These are phyloP conservation scores for Drosophila sturtevanti DNA, from an alignment of 1,140 invertebrate species.

Conservation along the genomic window DNA sequence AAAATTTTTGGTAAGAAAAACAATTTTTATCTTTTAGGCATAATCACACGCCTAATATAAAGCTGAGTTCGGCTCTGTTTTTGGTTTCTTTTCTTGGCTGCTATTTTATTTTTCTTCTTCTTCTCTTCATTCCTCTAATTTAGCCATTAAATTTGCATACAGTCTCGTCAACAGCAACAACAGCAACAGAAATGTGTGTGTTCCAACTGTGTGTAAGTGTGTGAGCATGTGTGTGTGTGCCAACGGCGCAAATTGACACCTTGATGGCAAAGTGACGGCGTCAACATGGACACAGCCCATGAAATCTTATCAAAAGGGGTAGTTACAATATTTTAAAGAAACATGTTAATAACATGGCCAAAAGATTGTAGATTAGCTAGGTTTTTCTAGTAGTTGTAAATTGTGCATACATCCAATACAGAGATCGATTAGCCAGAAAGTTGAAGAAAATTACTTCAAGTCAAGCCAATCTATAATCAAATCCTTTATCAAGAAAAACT, in stretches of 20 bases:
- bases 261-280: slow-evolving; percentile 47
- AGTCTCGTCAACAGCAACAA: slow-evolving; percentile 25
- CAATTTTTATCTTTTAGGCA: slow-evolving; percentile 49
- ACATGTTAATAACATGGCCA: too few relatives aligned
- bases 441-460: too few relatives aligned
- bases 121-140: slow-evolving; percentile 65
- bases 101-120: slow-evolving; percentile 24
- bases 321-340: neutral
- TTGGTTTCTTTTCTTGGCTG: slow-evolving; percentile 23
- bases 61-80: slow-evolving; percentile 32
- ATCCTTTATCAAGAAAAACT: too few relatives aligned
- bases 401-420: too few relatives aligned
- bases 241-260: slow-evolving; percentile 72
- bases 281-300: slow-evolving; percentile 13
- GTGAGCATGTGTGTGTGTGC: slow-evolving; percentile 42
- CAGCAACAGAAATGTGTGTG: slow-evolving; percentile 33
- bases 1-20: slow-evolving; percentile 18
- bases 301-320: slow-evolving; percentile 1
- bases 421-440: too few relatives aligned
- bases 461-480: too few relatives aligned
- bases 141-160: slow-evolving; percentile 81
- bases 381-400: too few relatives aligned
- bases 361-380: too few relatives aligned
- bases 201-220: slow-evolving; percentile 18
- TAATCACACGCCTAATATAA: slow-evolving; percentile 65